Percentiles rank a stretch among this genome's conserved stretches.
Conservation (phyloP, 1,140 invertebrate species). For the Temnothorax nylanderi region DNA sequence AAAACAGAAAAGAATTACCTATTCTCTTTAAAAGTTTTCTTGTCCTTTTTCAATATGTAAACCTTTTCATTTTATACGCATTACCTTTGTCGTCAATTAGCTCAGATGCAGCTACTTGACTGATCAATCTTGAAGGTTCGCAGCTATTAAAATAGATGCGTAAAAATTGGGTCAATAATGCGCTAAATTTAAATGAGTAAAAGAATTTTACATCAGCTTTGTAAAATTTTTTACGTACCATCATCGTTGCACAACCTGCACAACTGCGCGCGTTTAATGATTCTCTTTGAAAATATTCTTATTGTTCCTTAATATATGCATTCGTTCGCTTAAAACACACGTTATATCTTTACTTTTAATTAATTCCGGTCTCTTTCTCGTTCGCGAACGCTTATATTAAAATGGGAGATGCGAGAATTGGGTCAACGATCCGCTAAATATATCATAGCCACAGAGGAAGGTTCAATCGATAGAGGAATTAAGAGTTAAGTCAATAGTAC, state of each 20-base stretch:
- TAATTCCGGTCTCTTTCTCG: background rate
- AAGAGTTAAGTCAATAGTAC: constrained; percentile 53
- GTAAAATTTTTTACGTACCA: background rate
- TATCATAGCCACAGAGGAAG: constrained; percentile 5
- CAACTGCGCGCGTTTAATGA: background rate
- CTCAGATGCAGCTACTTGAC: background rate
- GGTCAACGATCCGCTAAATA: constrained; percentile 51
- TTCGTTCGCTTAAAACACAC: background rate
- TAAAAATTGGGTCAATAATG: background rate
- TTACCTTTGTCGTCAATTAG: background rate
- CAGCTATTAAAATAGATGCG: background rate
- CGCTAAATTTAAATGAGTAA: background rate
- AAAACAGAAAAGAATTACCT: background rate
- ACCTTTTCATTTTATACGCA: background rate
- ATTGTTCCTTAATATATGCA: background rate
- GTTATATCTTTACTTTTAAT: constrained; percentile 17
- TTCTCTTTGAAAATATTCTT: background rate
- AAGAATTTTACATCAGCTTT: background rate
- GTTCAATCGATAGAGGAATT: constrained; percentile 47
- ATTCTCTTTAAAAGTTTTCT: background rate
- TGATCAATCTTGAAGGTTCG: background rate
- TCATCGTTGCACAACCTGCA: background rate
- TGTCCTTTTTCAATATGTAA: background rate
- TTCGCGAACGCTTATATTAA: constrained; percentile 2
- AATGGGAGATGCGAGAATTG: constrained; percentile 24